Base-by-base conservation (phyloP, 2,888 invertebrate species). In the Xestia c-nigrum region DNA sequence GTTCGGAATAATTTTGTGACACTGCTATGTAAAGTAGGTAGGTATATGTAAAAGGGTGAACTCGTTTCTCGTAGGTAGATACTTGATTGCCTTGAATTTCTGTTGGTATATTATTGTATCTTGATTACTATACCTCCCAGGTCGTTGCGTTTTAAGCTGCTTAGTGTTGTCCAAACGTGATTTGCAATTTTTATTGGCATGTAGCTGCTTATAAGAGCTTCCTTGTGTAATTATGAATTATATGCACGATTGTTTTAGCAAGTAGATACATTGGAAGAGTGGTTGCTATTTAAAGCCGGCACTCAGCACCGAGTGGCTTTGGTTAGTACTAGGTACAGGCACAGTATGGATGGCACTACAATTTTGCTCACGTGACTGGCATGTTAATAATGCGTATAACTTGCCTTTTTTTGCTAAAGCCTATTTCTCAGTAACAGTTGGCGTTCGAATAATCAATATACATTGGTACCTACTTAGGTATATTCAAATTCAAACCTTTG, bases 91-190 rank as follows among this genome's bases (percentile, higher is more conserved):
- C 40, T 86, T 84, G 66, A 69, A 31, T 66, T 67, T 72, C 64
- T 31, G 64, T 61, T 61, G 47, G 67, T 50, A 43, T 80, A 67
- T 67, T 47, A 66, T 64, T 46, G n/a, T 47, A 75, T 47, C 24
- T 79, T 83, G 76, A 75, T 63, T 63, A 55, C 67, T 65, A 24
- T 78, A 84, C 82, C 84, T 73, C 83, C 81, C 83, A 86, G 40
- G 72, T 67, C 43, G 87, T 64, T 16, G 61, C 65, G 31, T 74
- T 84, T 81, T 79, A 77, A 73, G 55, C 46, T 57, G 55, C 69
- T 72, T 66, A 31, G 78, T 68, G 57, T 50, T 43, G 66, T 69
- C n/a, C n/a, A 67, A 72, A 86, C 76, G 80, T 86, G 84, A 75
- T 81, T 78, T 5, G 84, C 76, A 76, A 80, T 76, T 72, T 72